Conservation (phyloP, 2,113 vertebrate genomes). For the Hystrix cristata region DNA sequence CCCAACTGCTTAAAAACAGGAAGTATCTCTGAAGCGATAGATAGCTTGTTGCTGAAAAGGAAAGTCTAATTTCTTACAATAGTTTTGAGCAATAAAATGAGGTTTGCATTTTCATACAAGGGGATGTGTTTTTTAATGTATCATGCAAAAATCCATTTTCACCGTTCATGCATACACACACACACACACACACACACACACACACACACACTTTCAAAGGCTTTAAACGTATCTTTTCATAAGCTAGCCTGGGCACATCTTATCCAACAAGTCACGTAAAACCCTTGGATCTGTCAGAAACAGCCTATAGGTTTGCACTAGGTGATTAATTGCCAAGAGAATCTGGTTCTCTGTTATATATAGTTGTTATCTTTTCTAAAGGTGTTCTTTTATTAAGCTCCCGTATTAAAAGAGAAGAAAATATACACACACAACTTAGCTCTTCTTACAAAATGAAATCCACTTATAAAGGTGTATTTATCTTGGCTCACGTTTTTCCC, state of each 20-base stretch:
- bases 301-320: conserved; percentile 1
- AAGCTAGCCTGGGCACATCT: conserved; percentile 48
- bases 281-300: conserved; percentile 46
- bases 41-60: conserved; percentile 90
- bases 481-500: neutral
- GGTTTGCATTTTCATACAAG: conserved; percentile 86
- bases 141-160: neutral
- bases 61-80: conserved; percentile 81
- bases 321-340: conserved; percentile 39
- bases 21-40: conserved; percentile 95
- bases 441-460: conserved; percentile 39
- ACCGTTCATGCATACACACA: neutral
- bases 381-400: conserved; percentile 39
- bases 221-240: conserved; percentile 28
- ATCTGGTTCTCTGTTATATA: conserved; percentile 13
- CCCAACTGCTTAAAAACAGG: conserved; percentile 94
- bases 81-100: conserved; percentile 88
- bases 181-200: neutral
- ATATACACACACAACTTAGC: neutral
- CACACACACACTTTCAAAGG: neutral
- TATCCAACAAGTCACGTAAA: conserved; percentile 20
- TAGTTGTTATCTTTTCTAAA: conserved; percentile 53
- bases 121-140: neutral
- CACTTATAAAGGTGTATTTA: neutral
- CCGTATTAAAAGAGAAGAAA: neutral